These are phyloP conservation scores for Trididemnum nubilum DNA, from an alignment of 23 tunicate species.

Conservation along the genomic window DNA sequence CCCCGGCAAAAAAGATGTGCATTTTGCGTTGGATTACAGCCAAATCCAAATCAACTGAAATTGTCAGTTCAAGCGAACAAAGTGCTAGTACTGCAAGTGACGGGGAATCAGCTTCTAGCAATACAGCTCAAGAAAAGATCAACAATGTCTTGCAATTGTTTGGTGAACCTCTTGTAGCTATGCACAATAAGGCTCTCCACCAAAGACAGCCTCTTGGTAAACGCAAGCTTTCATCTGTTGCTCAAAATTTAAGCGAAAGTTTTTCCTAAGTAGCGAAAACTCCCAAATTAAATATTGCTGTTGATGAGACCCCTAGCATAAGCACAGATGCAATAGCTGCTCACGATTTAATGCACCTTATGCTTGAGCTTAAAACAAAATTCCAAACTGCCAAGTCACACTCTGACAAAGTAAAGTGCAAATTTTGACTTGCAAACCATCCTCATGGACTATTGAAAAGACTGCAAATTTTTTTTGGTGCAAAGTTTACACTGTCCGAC, in stretches of 20 bases:
- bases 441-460: conserved; percentile 24
- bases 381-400: conserved; percentile 6
- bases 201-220: too few relatives aligned
- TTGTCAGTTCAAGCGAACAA: too few relatives aligned
- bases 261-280: conserved; percentile 7
- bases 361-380: conserved; percentile 10
- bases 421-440: conserved; percentile 29
- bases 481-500: conserved; percentile 22
- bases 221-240: conserved; percentile 5
- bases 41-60: too few relatives aligned
- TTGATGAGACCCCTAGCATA: conserved; percentile 1
- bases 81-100: too few relatives aligned
- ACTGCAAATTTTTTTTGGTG: conserved; percentile 23
- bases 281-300: not conserved
- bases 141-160: too few relatives aligned
- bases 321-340: conserved; percentile 10
- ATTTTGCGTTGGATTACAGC: too few relatives aligned
- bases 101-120: too few relatives aligned
- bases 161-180: too few relatives aligned
- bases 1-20: too few relatives aligned
- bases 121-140: too few relatives aligned
- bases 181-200: too few relatives aligned
- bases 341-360: conserved; percentile 10
- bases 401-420: conserved; percentile 11
- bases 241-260: conserved; percentile 30